Conservation (phyloP, 2,888 invertebrate species). For the Cataglyphis altisquamis region DNA sequence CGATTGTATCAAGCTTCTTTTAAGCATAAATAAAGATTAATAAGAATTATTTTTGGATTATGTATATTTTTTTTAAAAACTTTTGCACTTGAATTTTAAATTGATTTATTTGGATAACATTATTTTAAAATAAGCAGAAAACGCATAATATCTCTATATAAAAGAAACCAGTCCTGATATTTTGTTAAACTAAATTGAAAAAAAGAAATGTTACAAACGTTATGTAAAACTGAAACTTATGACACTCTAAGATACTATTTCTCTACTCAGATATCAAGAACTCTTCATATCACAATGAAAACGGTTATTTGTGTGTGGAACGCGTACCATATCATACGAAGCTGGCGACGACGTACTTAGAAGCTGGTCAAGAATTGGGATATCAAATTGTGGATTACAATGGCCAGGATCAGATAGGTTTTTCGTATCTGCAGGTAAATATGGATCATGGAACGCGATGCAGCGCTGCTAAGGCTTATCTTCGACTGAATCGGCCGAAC, state of each 20-base stretch:
- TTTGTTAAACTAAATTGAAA: neutral
- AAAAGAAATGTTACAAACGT: neutral
- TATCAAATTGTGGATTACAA: conserved; percentile 85
- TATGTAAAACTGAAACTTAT: neutral
- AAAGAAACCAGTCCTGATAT: neutral
- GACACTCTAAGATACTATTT: neutral
- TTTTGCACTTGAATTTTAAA: neutral
- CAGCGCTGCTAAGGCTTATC: conserved; percentile 88
- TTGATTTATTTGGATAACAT: neutral
- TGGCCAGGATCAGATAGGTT: conserved; percentile 87
- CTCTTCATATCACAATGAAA: conserved; percentile 83
- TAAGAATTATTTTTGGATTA: too few species aligned
- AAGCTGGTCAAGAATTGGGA: conserved; percentile 84
- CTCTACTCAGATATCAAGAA: conserved; percentile 87
- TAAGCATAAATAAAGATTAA: too few species aligned
- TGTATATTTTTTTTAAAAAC: neutral
- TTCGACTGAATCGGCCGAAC: conserved; percentile 82
- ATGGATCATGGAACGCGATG: conserved; percentile 87
- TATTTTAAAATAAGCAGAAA: neutral
- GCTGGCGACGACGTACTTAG: conserved; percentile 82
- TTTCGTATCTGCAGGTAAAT: conserved; percentile 87
- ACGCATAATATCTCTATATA: neutral
- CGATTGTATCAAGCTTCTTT: too few species aligned
- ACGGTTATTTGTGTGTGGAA: conserved; percentile 85
- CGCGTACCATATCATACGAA: conserved; percentile 84